Evolutionary conservation across 1,140 invertebrate genomes (phyloP).

Genomic region (Arion vulgaris): DNA sequence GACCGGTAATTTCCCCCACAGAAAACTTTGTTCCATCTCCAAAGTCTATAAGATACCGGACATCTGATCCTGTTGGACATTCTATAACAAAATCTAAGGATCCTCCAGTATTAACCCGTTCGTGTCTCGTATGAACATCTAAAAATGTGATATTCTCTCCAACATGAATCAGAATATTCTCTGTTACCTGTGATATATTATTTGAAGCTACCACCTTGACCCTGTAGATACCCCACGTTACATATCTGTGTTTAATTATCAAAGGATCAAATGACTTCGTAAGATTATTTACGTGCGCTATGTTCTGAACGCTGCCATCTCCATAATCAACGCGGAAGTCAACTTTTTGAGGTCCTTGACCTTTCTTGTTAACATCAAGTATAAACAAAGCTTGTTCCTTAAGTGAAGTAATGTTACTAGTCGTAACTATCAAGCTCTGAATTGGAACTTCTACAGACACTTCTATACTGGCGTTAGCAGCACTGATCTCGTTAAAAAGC

Average conservation of each 20-base stretch:
- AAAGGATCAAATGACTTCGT: slow-evolving; percentile 44
- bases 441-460: slow-evolving; percentile 67
- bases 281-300: slow-evolving; percentile 43
- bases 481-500: slow-evolving; percentile 61
- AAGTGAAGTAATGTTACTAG: slow-evolving; percentile 55
- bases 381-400: slow-evolving; percentile 46
- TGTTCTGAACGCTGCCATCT: slow-evolving; percentile 45
- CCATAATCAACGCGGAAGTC: slow-evolving; percentile 56
- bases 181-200: slow-evolving; percentile 50
- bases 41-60: slow-evolving; percentile 59
- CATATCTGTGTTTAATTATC: slow-evolving; percentile 54
- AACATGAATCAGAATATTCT: slow-evolving; percentile 56
- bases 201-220: slow-evolving; percentile 60
- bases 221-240: slow-evolving; percentile 66
- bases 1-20: slow-evolving; percentile 15
- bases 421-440: slow-evolving; percentile 40
- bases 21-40: slow-evolving; percentile 59
- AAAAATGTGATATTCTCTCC: slow-evolving; percentile 67
- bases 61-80: slow-evolving; percentile 62
- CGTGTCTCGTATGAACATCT: slow-evolving; percentile 57
- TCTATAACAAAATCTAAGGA: slow-evolving; percentile 50
- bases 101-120: slow-evolving; percentile 46
- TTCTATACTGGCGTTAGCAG: slow-evolving; percentile 37
- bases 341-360: slow-evolving; percentile 45
- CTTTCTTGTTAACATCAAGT: slow-evolving; percentile 53